Evolutionary conservation across 2,113 vertebrate genomes (phyloP).

Genomic region (Microcebus ravelobensis): DNA sequence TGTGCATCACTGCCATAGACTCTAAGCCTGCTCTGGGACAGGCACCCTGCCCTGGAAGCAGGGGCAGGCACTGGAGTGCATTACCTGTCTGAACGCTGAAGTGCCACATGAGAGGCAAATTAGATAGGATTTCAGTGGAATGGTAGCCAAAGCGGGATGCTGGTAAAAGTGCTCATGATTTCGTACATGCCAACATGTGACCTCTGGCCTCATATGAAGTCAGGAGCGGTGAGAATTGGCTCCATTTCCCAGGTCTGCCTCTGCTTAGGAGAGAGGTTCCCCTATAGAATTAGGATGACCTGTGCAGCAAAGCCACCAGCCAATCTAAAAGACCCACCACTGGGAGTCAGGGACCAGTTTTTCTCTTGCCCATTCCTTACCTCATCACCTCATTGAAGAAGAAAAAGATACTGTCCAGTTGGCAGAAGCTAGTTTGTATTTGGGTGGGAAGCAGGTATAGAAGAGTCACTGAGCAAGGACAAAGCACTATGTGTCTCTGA

Average conservation of each 20-base stretch:
- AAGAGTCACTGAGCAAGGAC: neutral
- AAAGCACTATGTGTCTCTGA: fast-evolving
- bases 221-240: neutral
- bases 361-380: neutral
- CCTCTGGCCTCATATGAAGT: neutral
- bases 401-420: neutral
- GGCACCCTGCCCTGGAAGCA: neutral
- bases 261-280: neutral
- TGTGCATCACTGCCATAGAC: neutral
- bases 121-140: neutral
- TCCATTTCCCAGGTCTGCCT: neutral
- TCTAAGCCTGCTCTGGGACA: too few species aligned
- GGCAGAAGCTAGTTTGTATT: neutral
- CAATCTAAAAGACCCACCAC: neutral
- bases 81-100: neutral
- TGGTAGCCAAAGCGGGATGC: neutral
- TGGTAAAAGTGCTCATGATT: neutral
- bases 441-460: neutral
- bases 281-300: neutral
- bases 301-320: neutral
- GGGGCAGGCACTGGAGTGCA: too few species aligned
- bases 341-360: neutral
- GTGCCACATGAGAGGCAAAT: neutral
- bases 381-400: neutral
- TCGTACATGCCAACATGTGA: neutral